Conservation (phyloP, 2,888 invertebrate genomes). For the Cheilosia urbana region DNA sequence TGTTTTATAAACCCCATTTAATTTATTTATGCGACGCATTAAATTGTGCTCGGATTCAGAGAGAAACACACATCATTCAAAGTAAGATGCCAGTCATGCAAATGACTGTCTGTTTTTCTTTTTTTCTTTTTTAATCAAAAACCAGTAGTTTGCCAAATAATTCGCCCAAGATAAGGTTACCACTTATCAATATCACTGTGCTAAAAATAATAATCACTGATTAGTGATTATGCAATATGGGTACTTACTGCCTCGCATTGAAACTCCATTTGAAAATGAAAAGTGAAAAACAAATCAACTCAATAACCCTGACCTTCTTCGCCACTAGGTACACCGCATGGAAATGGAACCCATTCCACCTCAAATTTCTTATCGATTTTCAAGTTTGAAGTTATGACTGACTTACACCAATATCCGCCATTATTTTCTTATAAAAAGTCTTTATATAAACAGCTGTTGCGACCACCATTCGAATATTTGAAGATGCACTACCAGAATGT, state of each 20-base stretch:
- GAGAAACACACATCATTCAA: too few species aligned
- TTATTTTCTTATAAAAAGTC: not conserved
- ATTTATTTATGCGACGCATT: too few species aligned
- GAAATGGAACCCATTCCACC: not conserved
- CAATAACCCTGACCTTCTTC: conserved; percentile 62
- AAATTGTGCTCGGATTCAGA: too few species aligned
- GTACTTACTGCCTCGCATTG: not conserved
- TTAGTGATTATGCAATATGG: conserved; percentile 47
- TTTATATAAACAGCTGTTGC: conserved; percentile 22
- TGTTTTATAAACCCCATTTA: too few species aligned
- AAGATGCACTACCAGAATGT: not conserved
- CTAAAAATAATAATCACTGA: too few species aligned
- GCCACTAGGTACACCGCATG: conserved; percentile 9
- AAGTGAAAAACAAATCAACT: conserved; percentile 15
- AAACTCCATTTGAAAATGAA: not conserved
- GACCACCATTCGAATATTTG: conserved; percentile 3
- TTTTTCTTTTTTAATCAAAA: too few species aligned
- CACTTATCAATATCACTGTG: too few species aligned
- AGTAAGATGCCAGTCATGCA: too few species aligned
- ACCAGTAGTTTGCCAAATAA: too few species aligned
- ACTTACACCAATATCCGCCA: conserved; percentile 67
- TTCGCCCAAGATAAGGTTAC: not conserved
- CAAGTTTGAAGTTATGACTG: not conserved
- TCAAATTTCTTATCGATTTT: conserved; percentile 57
- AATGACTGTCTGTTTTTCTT: too few species aligned